These are phyloP conservation scores for Bombyx mori DNA, from an alignment of 1,140 invertebrate genomes.

Conservation along the genomic window DNA sequence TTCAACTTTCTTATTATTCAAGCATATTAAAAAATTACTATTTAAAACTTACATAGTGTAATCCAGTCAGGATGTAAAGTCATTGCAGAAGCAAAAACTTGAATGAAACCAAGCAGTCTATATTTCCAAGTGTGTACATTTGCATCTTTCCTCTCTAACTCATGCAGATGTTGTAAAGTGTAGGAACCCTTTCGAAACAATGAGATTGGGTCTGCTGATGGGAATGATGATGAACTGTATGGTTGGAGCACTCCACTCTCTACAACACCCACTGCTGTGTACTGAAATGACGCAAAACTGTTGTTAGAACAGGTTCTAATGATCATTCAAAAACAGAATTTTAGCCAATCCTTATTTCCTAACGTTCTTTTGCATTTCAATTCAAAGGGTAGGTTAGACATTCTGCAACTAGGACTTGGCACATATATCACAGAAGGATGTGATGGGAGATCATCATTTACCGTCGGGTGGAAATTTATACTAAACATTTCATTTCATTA, in stretches of 20 bases:
- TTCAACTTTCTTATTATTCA: too few species aligned
- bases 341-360: too few species aligned
- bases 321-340: background rate
- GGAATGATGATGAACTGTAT: conserved; percentile 73
- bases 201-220: conserved; percentile 50
- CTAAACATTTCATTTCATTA: too few species aligned
- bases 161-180: conserved; percentile 47
- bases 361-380: too few species aligned
- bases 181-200: conserved; percentile 62
- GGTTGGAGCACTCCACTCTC: conserved; percentile 77
- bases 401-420: too few species aligned
- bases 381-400: too few species aligned
- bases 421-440: too few species aligned
- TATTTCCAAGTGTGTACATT: conserved; percentile 66
- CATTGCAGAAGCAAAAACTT: conserved; percentile 68
- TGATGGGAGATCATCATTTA: too few species aligned
- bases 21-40: background rate
- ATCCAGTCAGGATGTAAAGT: conserved; percentile 68
- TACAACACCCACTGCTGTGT: conserved; percentile 82
- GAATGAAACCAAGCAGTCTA: conserved; percentile 56
- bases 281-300: conserved; percentile 55
- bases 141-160: conserved; percentile 50
- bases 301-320: background rate
- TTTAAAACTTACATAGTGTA: conserved; percentile 48
- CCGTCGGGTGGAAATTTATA: too few species aligned